Percentiles rank a stretch among this genome's conserved stretches.
Evolutionary conservation across 2,113 vertebrate genomes (phyloP).

Genomic region (Archocentrus centrarchus): DNA sequence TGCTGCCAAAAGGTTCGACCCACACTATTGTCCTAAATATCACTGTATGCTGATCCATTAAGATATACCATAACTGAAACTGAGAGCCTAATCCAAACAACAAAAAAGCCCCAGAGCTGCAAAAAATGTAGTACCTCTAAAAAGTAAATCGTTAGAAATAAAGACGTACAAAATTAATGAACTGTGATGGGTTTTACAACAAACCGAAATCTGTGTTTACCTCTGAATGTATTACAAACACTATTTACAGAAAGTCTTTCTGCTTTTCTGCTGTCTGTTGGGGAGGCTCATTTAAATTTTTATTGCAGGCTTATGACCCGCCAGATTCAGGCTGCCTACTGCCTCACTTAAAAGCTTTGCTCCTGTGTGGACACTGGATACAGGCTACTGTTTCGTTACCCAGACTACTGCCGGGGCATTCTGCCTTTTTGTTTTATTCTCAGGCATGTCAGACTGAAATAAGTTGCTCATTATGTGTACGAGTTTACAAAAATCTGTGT

Average conservation of each 20-base stretch:
- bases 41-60: not conserved
- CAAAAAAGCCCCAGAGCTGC: not conserved
- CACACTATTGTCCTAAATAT: not conserved
- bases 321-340: constrained; percentile 49
- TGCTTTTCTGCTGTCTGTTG: constrained; percentile 31
- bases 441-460: constrained; percentile 22
- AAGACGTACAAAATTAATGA: constrained; percentile 26
- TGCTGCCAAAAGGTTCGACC: not conserved
- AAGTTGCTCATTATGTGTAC: constrained; percentile 41
- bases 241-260: constrained; percentile 24
- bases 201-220: constrained; percentile 30
- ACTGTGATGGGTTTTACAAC: constrained; percentile 24
- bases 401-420: constrained; percentile 16
- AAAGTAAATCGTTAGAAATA: not conserved
- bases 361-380: constrained; percentile 28
- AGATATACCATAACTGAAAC: not conserved
- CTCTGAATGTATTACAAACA: constrained; percentile 40
- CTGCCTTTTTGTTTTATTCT: constrained; percentile 29
- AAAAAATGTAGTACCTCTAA: not conserved
- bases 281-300: constrained; percentile 60
- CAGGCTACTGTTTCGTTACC: constrained; percentile 49
- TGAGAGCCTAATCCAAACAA: not conserved
- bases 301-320: constrained; percentile 62
- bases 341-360: constrained; percentile 44
- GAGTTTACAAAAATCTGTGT: constrained; percentile 26